Base-by-base conservation (phyloP, 2,888 invertebrate species). In the Spodoptera exigua region DNA sequence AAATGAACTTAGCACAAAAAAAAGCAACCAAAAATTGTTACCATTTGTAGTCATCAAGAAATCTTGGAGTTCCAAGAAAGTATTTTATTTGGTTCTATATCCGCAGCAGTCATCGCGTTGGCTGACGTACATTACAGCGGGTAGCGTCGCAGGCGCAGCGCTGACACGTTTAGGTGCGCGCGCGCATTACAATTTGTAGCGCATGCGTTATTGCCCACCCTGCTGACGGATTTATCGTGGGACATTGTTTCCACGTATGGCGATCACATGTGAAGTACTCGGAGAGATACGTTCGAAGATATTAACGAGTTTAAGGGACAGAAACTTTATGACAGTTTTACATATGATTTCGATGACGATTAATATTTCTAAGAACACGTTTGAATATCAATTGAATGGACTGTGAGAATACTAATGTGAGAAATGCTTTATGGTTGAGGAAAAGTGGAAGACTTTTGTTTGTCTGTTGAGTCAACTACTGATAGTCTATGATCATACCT, bases 221-320 rank as follows among this genome's bases (percentile, higher is more conserved):
- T 64, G 84, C 18, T 52, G 86, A 86, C 74, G 75, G 85, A 84
- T 80, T 80, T 85, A 86, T 75, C 79, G 86, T 85, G 86, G 78
- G 83, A 85, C 60, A 72, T 80, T 80, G 74, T 73, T 73, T 67
- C 67, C 61, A 57, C 79, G 70, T 72, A 70, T 77, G 77, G 77
- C 41, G 52, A 39, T 79, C 78, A 75, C 67, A 74, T 77, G 82
- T 67, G 45, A 34, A 60, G 12, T 52, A 47, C 67, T 53, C 14
- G 37, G 41, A 48, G 41, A 32, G 40, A 49, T 49, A 49, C 43
- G 47, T 51, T 5, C 10, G 12, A 17, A 36, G 35, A 44, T 35
- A 18, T 35, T 47, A 21, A 47, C 43, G 34, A 44, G 13, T 14
- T n/a, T 2, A 17, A 2, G 12, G n/a, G n/a, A n/a, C n/a, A n/a